Percentiles rank a stretch among this genome's conserved stretches.
phyloP scores from a whole-genome alignment of 2,888 invertebrate genomes.

The Pheosia tremula region DNA sequence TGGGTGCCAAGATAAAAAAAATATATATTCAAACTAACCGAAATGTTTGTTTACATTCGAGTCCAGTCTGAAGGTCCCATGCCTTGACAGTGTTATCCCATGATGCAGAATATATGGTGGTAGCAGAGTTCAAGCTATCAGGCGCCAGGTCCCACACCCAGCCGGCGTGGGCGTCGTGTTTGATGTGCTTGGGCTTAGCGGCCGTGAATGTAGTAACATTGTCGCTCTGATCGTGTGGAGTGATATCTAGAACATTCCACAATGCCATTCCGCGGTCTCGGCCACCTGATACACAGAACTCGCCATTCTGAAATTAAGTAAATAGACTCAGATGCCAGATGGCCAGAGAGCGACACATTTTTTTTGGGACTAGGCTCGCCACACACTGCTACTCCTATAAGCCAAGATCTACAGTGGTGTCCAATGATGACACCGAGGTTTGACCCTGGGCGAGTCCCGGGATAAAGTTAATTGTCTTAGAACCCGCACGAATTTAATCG shows the following conservation, averaged over 20 bases:
- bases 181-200: slow-evolving; percentile 61
- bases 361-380: too few relatives aligned
- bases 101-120: slow-evolving; percentile 83
- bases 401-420: too few relatives aligned
- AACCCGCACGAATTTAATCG: too few relatives aligned
- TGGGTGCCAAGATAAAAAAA: too few relatives aligned
- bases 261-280: slow-evolving; percentile 83
- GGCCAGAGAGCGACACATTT: too few relatives aligned
- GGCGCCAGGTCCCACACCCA: slow-evolving; percentile 87
- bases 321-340: background rate
- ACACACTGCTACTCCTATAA: too few relatives aligned
- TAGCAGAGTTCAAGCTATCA: slow-evolving; percentile 62
- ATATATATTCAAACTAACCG: slow-evolving; percentile 56
- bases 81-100: slow-evolving; percentile 86
- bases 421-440: too few relatives aligned
- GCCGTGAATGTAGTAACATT: slow-evolving; percentile 50
- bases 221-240: slow-evolving; percentile 51
- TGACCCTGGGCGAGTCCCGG: too few relatives aligned
- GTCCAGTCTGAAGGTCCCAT: slow-evolving; percentile 78
- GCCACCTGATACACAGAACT: slow-evolving; percentile 83
- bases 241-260: slow-evolving; percentile 74
- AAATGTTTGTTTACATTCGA: slow-evolving; percentile 76
- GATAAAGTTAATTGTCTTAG: too few relatives aligned
- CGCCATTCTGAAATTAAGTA: slow-evolving; percentile 63
- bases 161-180: slow-evolving; percentile 82